phyloP scores from a whole-genome alignment of 2,113 vertebrate species.

The Halcyon senegalensis region DNA sequence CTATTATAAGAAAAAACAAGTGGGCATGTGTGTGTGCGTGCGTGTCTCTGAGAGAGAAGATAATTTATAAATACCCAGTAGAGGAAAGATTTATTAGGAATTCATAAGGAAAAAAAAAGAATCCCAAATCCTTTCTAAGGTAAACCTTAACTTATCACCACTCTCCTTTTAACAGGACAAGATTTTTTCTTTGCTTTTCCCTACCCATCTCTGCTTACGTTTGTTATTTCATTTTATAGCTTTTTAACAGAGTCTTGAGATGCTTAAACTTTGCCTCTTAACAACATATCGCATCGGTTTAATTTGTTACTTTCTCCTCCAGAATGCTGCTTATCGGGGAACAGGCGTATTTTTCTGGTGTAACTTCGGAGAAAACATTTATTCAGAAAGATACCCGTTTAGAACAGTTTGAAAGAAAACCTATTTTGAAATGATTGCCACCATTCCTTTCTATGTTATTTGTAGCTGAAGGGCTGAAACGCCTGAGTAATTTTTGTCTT shows the following conservation, averaged over 20 bases:
- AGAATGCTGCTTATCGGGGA: not conserved
- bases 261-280: not conserved
- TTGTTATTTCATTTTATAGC: not conserved
- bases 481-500: not conserved
- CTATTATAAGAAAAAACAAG: constrained; percentile 68
- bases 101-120: not conserved
- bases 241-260: not conserved
- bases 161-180: not conserved
- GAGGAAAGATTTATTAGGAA: constrained; percentile 76
- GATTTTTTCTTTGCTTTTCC: not conserved
- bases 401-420: not conserved
- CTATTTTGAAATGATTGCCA: rapidly evolving
- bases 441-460: rapidly evolving
- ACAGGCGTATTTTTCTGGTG: rapidly evolving
- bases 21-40: not conserved
- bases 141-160: not conserved
- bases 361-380: not conserved
- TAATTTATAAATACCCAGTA: constrained; percentile 78
- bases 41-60: not conserved
- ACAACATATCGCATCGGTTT: rapidly evolving
- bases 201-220: not conserved
- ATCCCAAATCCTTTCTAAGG: not conserved
- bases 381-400: not conserved
- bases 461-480: not conserved
- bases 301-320: not conserved